phyloP scores from a whole-genome alignment of 2,888 invertebrate species.

The Archips xylosteana region DNA sequence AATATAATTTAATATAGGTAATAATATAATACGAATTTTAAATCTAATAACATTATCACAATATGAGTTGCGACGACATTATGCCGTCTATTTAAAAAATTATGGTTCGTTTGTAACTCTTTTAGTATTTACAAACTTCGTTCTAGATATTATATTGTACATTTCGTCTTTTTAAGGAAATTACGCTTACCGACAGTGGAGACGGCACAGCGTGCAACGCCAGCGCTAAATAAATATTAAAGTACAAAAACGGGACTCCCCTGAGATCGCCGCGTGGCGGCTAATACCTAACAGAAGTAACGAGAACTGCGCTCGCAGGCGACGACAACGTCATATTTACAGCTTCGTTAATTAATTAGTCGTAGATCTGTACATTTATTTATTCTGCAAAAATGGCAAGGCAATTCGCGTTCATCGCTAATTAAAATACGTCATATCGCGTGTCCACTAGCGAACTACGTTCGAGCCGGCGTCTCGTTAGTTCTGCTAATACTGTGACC shows the following conservation, averaged over 20 bases:
- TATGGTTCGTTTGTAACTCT: constrained; percentile 60
- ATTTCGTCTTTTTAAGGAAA: constrained; percentile 55
- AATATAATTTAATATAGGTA: constrained; percentile 79
- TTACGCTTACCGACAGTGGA: constrained; percentile 46
- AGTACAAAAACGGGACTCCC: constrained; percentile 33
- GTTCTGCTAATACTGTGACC: not conserved
- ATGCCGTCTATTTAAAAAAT: constrained; percentile 65
- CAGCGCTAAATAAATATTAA: constrained; percentile 40
- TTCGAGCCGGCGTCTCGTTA: not conserved
- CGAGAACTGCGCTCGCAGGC: constrained; percentile 3
- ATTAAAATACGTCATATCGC: not conserved
- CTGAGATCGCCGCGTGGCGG: constrained; percentile 24
- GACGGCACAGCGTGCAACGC: constrained; percentile 37
- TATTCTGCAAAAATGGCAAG: constrained; percentile 17
- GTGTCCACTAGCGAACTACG: not conserved
- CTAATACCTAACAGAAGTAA: not conserved
- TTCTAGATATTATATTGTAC: constrained; percentile 56
- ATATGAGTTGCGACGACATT: constrained; percentile 71
- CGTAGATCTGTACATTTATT: constrained; percentile 8
- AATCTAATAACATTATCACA: constrained; percentile 78
- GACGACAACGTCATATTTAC: constrained; percentile 7
- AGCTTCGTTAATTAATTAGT: not conserved
- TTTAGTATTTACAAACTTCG: constrained; percentile 59
- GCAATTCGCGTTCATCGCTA: not conserved
- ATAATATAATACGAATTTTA: constrained; percentile 74